These are phyloP conservation scores for Styela clava DNA, from an alignment of 23 tunicate species.

Conservation along the genomic window DNA sequence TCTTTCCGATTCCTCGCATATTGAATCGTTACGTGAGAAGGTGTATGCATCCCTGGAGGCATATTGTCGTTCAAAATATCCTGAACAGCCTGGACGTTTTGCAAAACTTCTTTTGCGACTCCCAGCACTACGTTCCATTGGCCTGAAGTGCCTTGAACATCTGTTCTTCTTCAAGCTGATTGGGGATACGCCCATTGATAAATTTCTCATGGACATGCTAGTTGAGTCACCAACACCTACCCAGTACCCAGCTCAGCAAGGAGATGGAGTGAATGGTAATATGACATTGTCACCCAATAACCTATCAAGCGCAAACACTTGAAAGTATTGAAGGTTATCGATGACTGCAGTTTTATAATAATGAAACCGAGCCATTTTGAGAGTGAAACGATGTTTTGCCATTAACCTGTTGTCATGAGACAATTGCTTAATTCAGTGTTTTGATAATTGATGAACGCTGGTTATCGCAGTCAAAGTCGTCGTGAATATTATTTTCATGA, in stretches of 20 bases:
- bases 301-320: not conserved
- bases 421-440: not conserved
- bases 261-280: not conserved
- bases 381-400: not conserved
- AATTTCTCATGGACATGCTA: slow-evolving; percentile 82
- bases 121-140: slow-evolving; percentile 98
- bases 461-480: not conserved
- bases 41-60: slow-evolving; percentile 98
- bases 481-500: too few relatives aligned
- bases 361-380: not conserved
- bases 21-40: slow-evolving; percentile 87
- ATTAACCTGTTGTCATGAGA: too few relatives aligned
- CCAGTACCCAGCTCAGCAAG: not conserved
- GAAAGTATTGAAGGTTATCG: not conserved
- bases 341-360: not conserved
- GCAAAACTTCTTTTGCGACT: slow-evolving; percentile 97
- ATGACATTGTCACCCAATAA: not conserved
- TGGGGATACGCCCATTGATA: slow-evolving; percentile 88
- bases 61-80: slow-evolving; percentile 93
- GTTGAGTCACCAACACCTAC: not conserved
- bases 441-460: not conserved
- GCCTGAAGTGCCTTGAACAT: slow-evolving; percentile 94
- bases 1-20: slow-evolving; percentile 55
- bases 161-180: slow-evolving; percentile 90
- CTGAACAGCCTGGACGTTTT: slow-evolving; percentile 94